A percentile compares a stretch with the other conserved stretches of the same genome.
phyloP scores from a whole-genome alignment of 2,113 vertebrate species.

The Acanthochromis polyacanthus region DNA sequence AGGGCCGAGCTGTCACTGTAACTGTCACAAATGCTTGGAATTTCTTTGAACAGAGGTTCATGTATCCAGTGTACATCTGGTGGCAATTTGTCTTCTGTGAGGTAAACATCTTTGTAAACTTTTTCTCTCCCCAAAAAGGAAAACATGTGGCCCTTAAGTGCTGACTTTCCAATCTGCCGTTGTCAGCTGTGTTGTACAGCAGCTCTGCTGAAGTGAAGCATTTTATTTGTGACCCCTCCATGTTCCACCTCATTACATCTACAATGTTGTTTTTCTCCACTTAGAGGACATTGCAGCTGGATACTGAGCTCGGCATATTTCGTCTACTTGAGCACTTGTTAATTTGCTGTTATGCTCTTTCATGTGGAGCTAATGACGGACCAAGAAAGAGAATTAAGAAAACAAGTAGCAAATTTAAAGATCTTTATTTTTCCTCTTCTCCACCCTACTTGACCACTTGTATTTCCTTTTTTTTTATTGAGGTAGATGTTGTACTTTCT shows the following conservation, averaged over 20 bases:
- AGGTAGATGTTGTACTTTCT: background rate
- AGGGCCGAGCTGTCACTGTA: background rate
- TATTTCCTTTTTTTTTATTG: background rate
- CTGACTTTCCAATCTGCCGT: slow-evolving; percentile 65
- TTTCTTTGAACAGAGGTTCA: slow-evolving; percentile 31
- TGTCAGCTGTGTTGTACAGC: slow-evolving; percentile 72
- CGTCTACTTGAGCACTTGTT: slow-evolving; percentile 62
- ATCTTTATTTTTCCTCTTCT: background rate
- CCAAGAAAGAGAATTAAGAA: slow-evolving; percentile 31
- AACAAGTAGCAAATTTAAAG: slow-evolving; percentile 28
- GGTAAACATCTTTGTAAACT: slow-evolving; percentile 52
- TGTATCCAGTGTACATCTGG: slow-evolving; percentile 56
- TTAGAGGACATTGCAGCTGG: slow-evolving; percentile 73
- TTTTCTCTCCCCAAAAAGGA: slow-evolving; percentile 30
- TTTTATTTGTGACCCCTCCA: slow-evolving; percentile 73
- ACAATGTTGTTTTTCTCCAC: slow-evolving; percentile 68
- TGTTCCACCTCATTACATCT: slow-evolving; percentile 80
- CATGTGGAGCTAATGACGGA: slow-evolving; percentile 60
- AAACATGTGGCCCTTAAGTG: slow-evolving; percentile 69
- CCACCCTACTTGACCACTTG: background rate
- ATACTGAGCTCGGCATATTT: slow-evolving; percentile 70
- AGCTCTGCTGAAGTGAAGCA: slow-evolving; percentile 69
- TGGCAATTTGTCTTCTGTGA: slow-evolving; percentile 64
- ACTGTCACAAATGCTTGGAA: slow-evolving; percentile 4
- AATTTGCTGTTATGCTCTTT: slow-evolving; percentile 63